A percentile compares a stretch with the other conserved stretches of the same genome.
These are phyloP conservation scores for Lanius ludovicianus DNA, from an alignment of 2,113 vertebrate genomes.

Conservation along the genomic window DNA sequence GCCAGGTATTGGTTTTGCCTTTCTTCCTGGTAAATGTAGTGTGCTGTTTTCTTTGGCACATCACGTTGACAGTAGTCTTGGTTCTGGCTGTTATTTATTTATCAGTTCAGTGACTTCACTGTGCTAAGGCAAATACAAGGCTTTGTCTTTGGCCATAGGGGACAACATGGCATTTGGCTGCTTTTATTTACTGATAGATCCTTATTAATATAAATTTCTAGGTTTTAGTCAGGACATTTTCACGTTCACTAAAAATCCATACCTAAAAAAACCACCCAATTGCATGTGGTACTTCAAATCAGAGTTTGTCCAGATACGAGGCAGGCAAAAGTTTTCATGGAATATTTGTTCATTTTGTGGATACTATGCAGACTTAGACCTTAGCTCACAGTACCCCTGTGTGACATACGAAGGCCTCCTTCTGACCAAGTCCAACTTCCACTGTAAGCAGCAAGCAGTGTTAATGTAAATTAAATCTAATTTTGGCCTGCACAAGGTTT, in stretches of 20 bases:
- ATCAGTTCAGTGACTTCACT: background rate
- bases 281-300: background rate
- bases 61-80: background rate
- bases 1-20: background rate
- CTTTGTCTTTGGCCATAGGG: background rate
- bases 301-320: background rate
- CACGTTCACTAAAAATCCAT: background rate
- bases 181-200: slow-evolving; percentile 8
- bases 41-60: background rate
- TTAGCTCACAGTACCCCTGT: background rate
- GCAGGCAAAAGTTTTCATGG: background rate
- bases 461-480: background rate
- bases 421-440: background rate
- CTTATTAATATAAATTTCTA: slow-evolving; percentile 11
- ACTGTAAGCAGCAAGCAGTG: background rate
- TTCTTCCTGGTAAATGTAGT: background rate
- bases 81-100: slow-evolving; percentile 16
- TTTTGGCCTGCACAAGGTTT: background rate
- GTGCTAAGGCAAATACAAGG: background rate
- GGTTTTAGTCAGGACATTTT: background rate
- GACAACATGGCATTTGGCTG: background rate
- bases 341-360: background rate
- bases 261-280: rapidly evolving
- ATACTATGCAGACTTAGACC: background rate
- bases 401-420: background rate